Evolutionary conservation across 1,140 invertebrate species (phyloP).

Genomic region (Drosophila quadrilineata): DNA sequence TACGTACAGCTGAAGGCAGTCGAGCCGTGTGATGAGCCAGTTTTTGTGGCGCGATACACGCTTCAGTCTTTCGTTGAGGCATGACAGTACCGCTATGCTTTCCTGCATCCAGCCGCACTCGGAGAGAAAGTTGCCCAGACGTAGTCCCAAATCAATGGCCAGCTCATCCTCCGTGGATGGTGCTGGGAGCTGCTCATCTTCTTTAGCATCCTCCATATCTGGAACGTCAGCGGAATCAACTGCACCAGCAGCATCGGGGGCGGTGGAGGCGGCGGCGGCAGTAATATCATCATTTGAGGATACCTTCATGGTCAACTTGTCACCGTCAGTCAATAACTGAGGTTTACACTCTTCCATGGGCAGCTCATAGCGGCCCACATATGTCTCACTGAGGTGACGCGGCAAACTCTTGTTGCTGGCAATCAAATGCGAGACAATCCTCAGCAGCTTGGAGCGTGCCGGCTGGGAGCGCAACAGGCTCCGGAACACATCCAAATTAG

Average conservation of each 20-base stretch:
- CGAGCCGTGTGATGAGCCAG: constrained; percentile 83
- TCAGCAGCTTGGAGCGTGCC: constrained; percentile 85
- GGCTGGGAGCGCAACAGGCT: constrained; percentile 87
- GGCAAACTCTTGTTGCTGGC: constrained; percentile 57
- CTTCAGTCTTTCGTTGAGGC: constrained; percentile 85
- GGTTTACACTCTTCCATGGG: background rate
- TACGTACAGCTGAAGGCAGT: constrained; percentile 88
- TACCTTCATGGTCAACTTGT: background rate
- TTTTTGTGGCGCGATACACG: constrained; percentile 77
- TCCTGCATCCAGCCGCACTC: constrained; percentile 92
- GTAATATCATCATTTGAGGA: background rate
- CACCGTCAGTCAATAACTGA: background rate
- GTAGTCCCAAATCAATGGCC: constrained; percentile 83
- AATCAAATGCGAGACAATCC: constrained; percentile 85
- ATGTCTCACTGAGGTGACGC: constrained; percentile 52
- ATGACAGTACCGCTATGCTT: constrained; percentile 86
- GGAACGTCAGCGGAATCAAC: too few species aligned
- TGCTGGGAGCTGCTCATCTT: background rate
- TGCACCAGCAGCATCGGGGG: background rate
- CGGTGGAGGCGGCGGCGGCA: background rate
- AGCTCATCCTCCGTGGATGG: constrained; percentile 18
- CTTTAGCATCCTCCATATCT: background rate
- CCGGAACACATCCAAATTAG: constrained; percentile 87
- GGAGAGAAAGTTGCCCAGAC: constrained; percentile 89
- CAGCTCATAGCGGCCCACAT: constrained; percentile 20